phyloP scores from a whole-genome alignment of 2,797 vertebrate genomes.

The Holocentrus rufus region DNA sequence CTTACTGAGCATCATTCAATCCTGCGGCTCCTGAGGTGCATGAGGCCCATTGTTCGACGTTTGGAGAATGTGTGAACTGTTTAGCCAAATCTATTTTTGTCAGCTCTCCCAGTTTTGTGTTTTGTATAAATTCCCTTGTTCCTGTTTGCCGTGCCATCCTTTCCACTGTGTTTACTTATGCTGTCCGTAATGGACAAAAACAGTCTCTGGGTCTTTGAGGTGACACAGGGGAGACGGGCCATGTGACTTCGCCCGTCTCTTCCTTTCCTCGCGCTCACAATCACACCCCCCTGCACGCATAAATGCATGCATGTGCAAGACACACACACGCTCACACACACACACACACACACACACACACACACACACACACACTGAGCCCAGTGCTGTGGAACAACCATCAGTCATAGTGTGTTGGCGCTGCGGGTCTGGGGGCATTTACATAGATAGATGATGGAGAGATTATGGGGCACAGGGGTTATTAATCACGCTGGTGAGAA shows the following conservation, averaged over 20 bases:
- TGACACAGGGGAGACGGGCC: slow-evolving; percentile 18
- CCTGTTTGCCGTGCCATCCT: slow-evolving; percentile 3
- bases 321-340: slow-evolving; percentile 35
- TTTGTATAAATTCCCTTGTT: slow-evolving; percentile 42
- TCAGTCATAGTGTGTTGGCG: slow-evolving; percentile 79
- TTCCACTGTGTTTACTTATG: neutral
- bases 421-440: slow-evolving; percentile 80
- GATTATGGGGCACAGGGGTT: slow-evolving; percentile 80
- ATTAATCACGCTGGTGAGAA: slow-evolving; percentile 80
- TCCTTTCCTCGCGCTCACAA: slow-evolving; percentile 33
- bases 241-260: slow-evolving; percentile 55
- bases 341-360: slow-evolving; percentile 43
- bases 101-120: slow-evolving; percentile 34
- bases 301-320: neutral
- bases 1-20: no score
- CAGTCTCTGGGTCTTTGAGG: slow-evolving; percentile 16
- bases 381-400: slow-evolving; percentile 73
- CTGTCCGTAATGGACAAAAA: slow-evolving; percentile 24
- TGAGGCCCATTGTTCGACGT: no score
- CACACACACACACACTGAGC: slow-evolving; percentile 50
- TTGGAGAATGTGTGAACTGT: neutral
- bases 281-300: slow-evolving; percentile 27
- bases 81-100: slow-evolving; percentile 49
- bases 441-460: slow-evolving; percentile 84
- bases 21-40: no score